Base-by-base conservation (phyloP, 1,140 invertebrate genomes). In the Heterodera carotae region DNA sequence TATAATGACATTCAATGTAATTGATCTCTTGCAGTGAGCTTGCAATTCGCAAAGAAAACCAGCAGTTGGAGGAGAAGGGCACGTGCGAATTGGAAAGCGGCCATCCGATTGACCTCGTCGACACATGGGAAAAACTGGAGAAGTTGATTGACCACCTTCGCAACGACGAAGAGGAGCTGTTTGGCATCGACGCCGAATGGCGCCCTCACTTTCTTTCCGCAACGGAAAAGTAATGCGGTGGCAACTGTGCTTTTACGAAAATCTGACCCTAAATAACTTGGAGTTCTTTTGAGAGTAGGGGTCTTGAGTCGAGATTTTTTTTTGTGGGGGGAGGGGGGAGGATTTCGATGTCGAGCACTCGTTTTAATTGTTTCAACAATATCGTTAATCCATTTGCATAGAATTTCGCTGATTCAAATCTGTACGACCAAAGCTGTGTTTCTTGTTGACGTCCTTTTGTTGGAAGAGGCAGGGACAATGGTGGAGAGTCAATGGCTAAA, bases 181-280 rank as follows among this genome's bases (percentile, higher is more conserved):
- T 78, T n/a, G 77, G 77, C 48, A 77, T 77, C 68, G 76, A 77
- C 62, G 60, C 73, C 39, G 77, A 78, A 48, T 78, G 77, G 77
- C 64, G 67, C 31, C 77, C 77, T 39, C 77, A 78, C 68, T 78
- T 43, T 69, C 60, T 64, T 43, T 69, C 60, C n/a, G 33, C 74
- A n/a, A 8, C 59, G 7, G 77, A 78, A 69, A 33, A 78, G 77
- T 78, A 27, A 33, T 76, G n/a, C n/a, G n/a, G n/a, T n/a, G n/a
- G n/a, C n/a, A n/a, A n/a, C n/a, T n/a, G n/a, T n/a, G n/a, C n/a
- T n/a, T n/a, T n/a, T n/a, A n/a, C n/a, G n/a, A n/a, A n/a, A n/a
- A n/a, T n/a, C n/a, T n/a, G n/a, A n/a, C n/a, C n/a, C n/a, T n/a
- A n/a, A n/a, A n/a, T n/a, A n/a, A n/a, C n/a, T n/a, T n/a, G n/a